phyloP scores from a whole-genome alignment of 2,797 vertebrate genomes.

The Prionace glauca region DNA sequence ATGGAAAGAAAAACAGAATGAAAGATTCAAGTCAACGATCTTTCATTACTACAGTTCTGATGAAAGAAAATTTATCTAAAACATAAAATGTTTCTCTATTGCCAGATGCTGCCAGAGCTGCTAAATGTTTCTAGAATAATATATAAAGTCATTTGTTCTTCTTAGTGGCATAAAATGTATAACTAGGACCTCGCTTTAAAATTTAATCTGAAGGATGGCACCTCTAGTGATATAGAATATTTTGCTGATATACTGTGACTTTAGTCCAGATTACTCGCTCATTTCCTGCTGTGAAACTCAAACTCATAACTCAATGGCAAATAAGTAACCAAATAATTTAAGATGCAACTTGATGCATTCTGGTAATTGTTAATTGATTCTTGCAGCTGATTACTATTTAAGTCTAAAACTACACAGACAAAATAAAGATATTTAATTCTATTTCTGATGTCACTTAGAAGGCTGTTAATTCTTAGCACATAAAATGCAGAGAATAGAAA shows the following conservation, averaged over 20 bases:
- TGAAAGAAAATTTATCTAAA: no score
- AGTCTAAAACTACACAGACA: neutral
- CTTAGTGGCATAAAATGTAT: neutral
- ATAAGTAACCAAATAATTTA: neutral
- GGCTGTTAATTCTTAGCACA: neutral
- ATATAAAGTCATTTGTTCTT: neutral
- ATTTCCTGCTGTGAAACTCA: neutral
- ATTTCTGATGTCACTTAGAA: neutral
- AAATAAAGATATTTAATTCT: neutral
- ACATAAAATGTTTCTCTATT: no score
- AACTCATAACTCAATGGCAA: neutral
- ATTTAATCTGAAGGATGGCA: neutral
- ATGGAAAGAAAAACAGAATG: no score
- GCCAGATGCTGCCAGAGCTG: no score
- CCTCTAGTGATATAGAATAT: neutral
- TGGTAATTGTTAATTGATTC: neutral
- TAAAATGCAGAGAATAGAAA: neutral
- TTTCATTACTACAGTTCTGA: no score
- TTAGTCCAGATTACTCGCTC: neutral
- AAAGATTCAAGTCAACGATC: no score
- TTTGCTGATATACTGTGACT: neutral
- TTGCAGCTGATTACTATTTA: neutral
- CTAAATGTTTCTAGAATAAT: no score
- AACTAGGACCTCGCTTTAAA: neutral
- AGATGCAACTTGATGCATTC: neutral